A percentile compares a stretch with the other conserved stretches of the same genome.
Evolutionary conservation across 2,797 vertebrate genomes (phyloP).

Genomic region (Coreius guichenoti): DNA sequence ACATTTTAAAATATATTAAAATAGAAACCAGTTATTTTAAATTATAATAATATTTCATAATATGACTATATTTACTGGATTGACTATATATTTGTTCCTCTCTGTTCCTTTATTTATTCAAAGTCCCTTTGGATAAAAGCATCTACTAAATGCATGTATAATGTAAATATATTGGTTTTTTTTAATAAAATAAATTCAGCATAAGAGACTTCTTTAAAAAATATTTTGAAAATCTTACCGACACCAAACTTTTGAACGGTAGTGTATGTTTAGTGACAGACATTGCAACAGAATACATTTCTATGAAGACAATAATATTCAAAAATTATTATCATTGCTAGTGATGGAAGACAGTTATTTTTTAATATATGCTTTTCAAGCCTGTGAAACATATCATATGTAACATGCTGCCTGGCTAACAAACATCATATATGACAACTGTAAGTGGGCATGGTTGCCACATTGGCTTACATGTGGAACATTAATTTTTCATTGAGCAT

Average conservation of each 20-base stretch:
- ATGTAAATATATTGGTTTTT: neutral
- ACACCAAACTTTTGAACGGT: no score
- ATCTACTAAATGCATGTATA: neutral
- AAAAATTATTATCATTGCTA: neutral
- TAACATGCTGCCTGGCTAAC: neutral
- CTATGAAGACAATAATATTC: neutral
- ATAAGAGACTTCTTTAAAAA: neutral
- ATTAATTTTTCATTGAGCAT: neutral
- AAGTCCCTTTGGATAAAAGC: neutral
- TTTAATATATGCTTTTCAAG: neutral
- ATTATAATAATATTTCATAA: neutral
- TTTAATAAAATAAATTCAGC: neutral
- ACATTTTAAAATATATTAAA: neutral
- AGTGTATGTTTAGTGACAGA: neutral
- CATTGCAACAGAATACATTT: neutral
- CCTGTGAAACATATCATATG: neutral
- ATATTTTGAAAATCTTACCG: neutral
- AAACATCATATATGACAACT: neutral
- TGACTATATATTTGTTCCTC: neutral
- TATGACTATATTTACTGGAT: neutral
- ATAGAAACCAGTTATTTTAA: no score
- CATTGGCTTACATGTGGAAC: neutral
- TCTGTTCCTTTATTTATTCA: no score
- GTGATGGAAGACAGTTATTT: neutral
- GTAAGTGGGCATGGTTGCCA: neutral